These are phyloP conservation scores for Acleris laterana DNA, from an alignment of 2,888 invertebrate genomes.

Conservation along the genomic window DNA sequence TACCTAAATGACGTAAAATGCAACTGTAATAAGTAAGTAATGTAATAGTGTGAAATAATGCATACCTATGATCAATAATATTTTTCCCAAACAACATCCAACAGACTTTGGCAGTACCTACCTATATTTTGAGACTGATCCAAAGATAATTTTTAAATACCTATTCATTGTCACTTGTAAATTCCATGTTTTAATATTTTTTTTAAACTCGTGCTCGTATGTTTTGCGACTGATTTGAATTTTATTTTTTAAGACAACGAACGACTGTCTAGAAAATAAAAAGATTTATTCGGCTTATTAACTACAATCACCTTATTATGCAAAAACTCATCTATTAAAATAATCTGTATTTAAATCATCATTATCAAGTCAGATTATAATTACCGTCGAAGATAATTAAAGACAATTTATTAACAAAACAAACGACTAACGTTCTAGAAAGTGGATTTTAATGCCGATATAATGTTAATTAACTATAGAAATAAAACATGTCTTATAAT, in stretches of 20 bases:
- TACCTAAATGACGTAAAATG: too few relatives aligned
- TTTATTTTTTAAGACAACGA: neutral
- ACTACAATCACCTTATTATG: constrained; percentile 30
- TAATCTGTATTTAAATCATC: constrained; percentile 24
- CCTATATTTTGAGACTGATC: too few relatives aligned
- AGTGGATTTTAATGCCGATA: constrained; percentile 32
- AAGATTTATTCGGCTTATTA: constrained; percentile 27
- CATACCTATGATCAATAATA: too few relatives aligned
- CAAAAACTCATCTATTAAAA: constrained; percentile 27
- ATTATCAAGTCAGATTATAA: constrained; percentile 26
- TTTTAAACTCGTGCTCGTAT: too few relatives aligned
- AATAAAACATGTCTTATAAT: constrained; percentile 24
- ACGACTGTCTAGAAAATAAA: constrained; percentile 17
- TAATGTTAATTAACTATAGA: constrained; percentile 33
- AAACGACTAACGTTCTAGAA: constrained; percentile 30
- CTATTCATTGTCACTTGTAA: too few relatives aligned
- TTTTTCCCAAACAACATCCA: too few relatives aligned
- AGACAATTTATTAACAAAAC: constrained; percentile 28
- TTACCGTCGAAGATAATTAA: constrained; percentile 27
- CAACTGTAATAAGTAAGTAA: too few relatives aligned
- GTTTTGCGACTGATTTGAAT: too few relatives aligned
- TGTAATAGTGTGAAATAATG: too few relatives aligned
- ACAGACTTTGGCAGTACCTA: too few relatives aligned
- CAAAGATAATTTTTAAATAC: too few relatives aligned
- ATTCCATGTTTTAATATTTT: too few relatives aligned